Base-by-base conservation (phyloP, 1,140 invertebrate genomes). In the Tribolium madens region DNA sequence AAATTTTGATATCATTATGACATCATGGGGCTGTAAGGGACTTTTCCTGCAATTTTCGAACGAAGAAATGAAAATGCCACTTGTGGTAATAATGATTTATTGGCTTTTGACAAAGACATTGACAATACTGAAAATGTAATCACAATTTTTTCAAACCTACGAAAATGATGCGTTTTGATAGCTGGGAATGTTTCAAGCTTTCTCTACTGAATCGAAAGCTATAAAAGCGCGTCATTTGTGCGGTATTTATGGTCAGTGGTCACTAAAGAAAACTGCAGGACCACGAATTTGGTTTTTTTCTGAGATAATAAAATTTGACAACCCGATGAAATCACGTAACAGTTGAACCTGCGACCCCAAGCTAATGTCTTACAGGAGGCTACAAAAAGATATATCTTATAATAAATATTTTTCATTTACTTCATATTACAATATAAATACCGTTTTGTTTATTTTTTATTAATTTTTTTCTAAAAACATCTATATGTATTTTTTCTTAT, bases 311-410 rank as follows among this genome's bases (percentile, higher is more conserved):
- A 36, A 31, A 70, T 31, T 48, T 50, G 75, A 75, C 78, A 78
- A 76, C 79, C 76, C 76, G 69, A 76, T 78, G 77, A 81, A 76
- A 80, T 77, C 79, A 76, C 81, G 80, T 83, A 82, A 68, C 79
- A 83, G 84, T 78, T 72, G 80, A 82, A 84, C 82, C 82, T 82
- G 80, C 84, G 84, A 85, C 83, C 84, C 83, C 81, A 83, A 83
- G 82, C 84, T 78, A 77, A 73, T 83, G 83, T 85, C 82, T 78
- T 84, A 84, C 81, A 85, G 81, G 83, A 84, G 83, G 83, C 83
- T 85, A 84, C 83, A 83, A 84, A 85, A 84, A 85, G 83, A 83
- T 83, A 83, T 83, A 84, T 82, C 77, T 80, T 84, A 82, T 83
- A 83, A 83, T 83, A 83, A 84, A 82, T 83, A 84, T 81, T 79